These are phyloP conservation scores for Nansenia antarctica DNA, from an alignment of 2,113 vertebrate species.

Conservation along the genomic window DNA sequence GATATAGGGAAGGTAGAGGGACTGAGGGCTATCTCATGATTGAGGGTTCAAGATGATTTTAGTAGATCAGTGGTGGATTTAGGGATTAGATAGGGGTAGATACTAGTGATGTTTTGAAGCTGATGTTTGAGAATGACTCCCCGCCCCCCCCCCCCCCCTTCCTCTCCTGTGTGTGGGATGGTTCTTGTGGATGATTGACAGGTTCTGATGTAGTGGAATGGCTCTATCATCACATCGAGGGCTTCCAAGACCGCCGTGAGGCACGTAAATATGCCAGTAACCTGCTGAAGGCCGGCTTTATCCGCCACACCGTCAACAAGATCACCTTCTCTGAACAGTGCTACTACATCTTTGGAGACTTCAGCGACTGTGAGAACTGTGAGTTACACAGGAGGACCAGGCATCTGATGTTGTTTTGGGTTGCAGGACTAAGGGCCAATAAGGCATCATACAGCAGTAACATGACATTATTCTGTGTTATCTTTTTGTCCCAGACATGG, in stretches of 20 bases:
- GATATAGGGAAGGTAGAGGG: too few relatives aligned
- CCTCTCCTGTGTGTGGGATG: background rate
- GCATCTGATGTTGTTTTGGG: background rate
- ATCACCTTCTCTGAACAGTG: constrained; percentile 93
- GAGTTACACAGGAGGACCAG: constrained; percentile 68
- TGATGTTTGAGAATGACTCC: too few relatives aligned
- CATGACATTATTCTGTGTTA: background rate
- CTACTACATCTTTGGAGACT: constrained; percentile 90
- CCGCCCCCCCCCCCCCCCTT: too few relatives aligned
- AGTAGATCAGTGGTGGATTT: background rate
- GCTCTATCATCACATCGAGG: constrained; percentile 89
- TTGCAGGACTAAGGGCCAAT: background rate
- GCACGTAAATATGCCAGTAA: constrained; percentile 90
- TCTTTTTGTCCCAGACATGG: constrained; percentile 74
- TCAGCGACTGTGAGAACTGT: constrained; percentile 91
- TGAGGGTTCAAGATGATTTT: too few relatives aligned
- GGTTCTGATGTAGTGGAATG: constrained; percentile 91
- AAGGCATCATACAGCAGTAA: background rate
- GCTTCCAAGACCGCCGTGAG: constrained; percentile 88
- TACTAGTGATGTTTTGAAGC: too few relatives aligned
- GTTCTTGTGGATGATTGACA: constrained; percentile 41
- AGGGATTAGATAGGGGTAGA: too few relatives aligned
- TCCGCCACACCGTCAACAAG: constrained; percentile 91
- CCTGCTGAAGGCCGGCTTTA: constrained; percentile 88
- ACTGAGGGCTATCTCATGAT: too few relatives aligned